Conservation (phyloP, 2,113 vertebrate genomes). For the Heptranchias perlo region DNA sequence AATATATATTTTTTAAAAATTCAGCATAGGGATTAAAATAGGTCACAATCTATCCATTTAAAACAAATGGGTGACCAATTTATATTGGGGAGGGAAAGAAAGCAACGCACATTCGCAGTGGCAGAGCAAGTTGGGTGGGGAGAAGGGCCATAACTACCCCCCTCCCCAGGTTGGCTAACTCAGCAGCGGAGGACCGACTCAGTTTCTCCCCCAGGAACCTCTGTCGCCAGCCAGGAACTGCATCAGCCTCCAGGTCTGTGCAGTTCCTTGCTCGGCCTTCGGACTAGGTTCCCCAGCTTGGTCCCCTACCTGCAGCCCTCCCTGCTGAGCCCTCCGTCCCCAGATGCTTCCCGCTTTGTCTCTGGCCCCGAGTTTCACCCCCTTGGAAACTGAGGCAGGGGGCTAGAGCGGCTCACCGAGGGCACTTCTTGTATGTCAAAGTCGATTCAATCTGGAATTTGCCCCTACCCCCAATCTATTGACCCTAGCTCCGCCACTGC, state of each 20-base stretch:
- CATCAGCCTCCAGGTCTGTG: background rate
- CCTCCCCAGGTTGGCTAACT: background rate
- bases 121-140: background rate
- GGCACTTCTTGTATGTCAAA: too few relatives aligned
- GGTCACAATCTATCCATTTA: background rate
- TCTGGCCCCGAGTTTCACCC: too few relatives aligned
- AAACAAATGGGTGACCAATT: background rate
- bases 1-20: slow-evolving; percentile 29
- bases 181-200: background rate
- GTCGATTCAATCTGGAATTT: background rate
- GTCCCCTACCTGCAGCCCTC: background rate
- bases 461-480: background rate
- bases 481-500: background rate
- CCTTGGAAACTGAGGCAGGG: background rate
- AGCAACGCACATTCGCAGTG: background rate
- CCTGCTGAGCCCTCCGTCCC: background rate
- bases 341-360: background rate
- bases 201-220: background rate
- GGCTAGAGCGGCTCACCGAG: background rate
- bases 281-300: background rate
- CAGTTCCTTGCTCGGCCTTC: background rate
- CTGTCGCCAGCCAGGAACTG: too few relatives aligned
- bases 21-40: background rate
- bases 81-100: background rate
- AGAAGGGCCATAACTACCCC: background rate